Percentiles rank a stretch among this genome's conserved stretches.
Conservation (phyloP, 2,113 vertebrate genomes). For the Brachypodius melanocephalos region DNA sequence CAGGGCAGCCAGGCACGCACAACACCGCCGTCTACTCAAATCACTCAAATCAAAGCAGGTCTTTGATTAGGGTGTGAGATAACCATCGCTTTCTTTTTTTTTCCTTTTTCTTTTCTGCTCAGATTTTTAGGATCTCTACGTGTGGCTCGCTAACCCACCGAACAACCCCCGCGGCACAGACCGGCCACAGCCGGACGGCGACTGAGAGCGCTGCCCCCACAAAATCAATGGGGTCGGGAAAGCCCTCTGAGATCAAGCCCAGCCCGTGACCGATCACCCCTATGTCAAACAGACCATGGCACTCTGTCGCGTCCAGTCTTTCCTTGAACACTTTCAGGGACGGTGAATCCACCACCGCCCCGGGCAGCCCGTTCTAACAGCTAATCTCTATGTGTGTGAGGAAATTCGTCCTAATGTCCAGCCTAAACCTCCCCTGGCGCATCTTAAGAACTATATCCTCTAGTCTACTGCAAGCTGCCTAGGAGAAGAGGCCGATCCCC, state of each 20-base stretch:
- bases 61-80: accelerated
- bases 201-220: neutral
- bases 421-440: neutral
- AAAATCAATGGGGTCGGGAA: accelerated
- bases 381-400: neutral
- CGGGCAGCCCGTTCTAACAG: neutral
- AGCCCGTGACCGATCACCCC: neutral
- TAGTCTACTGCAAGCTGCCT: neutral
- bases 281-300: accelerated
- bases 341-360: neutral
- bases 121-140: neutral
- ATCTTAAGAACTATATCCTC: neutral
- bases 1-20: neutral
- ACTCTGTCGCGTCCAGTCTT: neutral
- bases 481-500: neutral
- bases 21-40: neutral
- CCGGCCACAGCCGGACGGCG: neutral
- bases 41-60: neutral
- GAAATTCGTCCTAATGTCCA: neutral
- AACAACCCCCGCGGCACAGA: neutral
- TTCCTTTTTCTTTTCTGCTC: accelerated
- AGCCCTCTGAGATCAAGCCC: accelerated
- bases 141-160: neutral
- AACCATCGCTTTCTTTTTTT: accelerated
- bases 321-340: neutral